phyloP scores from a whole-genome alignment of 1,140 invertebrate genomes.

The Hycleus phaleratus region DNA sequence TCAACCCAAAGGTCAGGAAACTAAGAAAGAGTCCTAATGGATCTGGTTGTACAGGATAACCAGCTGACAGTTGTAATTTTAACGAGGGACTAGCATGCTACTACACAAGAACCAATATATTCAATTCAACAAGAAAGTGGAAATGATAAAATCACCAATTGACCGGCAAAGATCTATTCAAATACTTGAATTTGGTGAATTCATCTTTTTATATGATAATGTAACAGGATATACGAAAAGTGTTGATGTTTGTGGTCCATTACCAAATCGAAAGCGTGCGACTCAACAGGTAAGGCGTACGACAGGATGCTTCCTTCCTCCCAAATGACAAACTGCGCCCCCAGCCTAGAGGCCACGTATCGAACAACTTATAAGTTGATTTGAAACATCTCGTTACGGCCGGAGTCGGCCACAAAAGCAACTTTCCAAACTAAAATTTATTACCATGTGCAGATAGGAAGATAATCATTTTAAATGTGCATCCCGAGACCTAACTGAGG shows the following conservation, averaged over 20 bases:
- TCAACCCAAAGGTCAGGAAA: conserved; percentile 7
- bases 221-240: not conserved
- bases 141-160: no score
- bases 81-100: conserved; percentile 13
- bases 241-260: conserved; percentile 13
- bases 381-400: conserved; percentile 18
- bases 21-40: conserved; percentile 15
- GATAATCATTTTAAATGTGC: conserved; percentile 27
- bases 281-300: conserved; percentile 25
- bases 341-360: conserved; percentile 13
- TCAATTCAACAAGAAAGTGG: no score
- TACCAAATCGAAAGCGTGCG: conserved; percentile 13
- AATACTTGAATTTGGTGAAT: no score
- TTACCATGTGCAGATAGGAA: conserved; percentile 17
- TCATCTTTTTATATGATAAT: no score
- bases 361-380: conserved; percentile 23
- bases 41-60: conserved; percentile 7
- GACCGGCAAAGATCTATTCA: no score
- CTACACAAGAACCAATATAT: not conserved
- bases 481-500: conserved; percentile 19
- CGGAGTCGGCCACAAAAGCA: conserved; percentile 2
- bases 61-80: conserved; percentile 12
- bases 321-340: conserved; percentile 13
- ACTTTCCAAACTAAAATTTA: conserved; percentile 25
- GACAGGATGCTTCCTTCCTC: conserved; percentile 18